A percentile compares a stretch with the other conserved stretches of the same genome.
These are phyloP conservation scores for Agrochola lota DNA, from an alignment of 2,888 invertebrate species.

Conservation along the genomic window DNA sequence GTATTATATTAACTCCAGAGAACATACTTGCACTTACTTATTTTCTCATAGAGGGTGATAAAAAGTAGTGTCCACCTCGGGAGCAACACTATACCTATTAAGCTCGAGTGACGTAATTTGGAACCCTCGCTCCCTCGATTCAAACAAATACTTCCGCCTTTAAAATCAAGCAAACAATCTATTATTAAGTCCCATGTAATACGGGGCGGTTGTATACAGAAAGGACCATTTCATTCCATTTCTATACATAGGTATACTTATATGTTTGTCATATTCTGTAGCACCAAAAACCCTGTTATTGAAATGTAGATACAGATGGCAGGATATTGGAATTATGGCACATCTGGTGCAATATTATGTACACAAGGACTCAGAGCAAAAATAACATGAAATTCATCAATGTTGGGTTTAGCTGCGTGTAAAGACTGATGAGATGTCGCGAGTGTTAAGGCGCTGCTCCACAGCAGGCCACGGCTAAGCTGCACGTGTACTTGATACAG, in stretches of 20 bases:
- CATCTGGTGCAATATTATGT: conserved; percentile 41
- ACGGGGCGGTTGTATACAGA: background rate
- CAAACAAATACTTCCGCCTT: too few species aligned
- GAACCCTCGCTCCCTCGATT: too few species aligned
- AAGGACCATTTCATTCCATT: background rate
- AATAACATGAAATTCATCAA: conserved; percentile 18
- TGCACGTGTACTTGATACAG: background rate
- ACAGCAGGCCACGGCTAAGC: background rate
- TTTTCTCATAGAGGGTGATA: too few species aligned
- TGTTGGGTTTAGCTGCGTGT: background rate
- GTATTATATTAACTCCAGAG: too few species aligned
- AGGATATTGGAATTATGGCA: conserved; percentile 45
- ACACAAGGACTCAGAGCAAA: conserved; percentile 18
- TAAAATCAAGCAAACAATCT: too few species aligned
- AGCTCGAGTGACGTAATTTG: too few species aligned
- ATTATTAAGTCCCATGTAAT: too few species aligned
- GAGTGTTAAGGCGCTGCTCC: background rate
- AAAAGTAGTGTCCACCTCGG: too few species aligned
- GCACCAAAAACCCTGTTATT: conserved; percentile 18
- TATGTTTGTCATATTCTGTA: background rate
- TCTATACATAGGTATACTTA: background rate
- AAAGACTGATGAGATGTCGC: background rate
- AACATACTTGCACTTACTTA: too few species aligned
- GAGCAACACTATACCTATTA: too few species aligned
- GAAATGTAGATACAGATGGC: conserved; percentile 26